Percentiles rank a stretch among this genome's conserved stretches.
These are phyloP conservation scores for Drosophila neutralis DNA, from an alignment of 2,888 invertebrate genomes.

Conservation along the genomic window DNA sequence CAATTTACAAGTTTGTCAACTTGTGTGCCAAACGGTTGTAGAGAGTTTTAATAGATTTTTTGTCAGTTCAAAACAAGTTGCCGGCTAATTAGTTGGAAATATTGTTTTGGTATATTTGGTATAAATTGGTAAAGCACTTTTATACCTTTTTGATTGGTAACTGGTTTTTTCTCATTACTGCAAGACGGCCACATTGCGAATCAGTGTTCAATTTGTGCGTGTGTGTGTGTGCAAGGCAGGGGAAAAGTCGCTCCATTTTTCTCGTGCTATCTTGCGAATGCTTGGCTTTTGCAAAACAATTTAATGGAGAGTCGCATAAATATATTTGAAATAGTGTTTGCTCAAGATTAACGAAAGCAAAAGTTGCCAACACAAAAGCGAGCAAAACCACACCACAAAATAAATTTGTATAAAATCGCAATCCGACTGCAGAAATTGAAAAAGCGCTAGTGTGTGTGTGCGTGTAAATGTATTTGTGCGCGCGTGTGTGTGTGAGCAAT, in stretches of 20 bases:
- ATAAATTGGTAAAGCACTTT: conserved; percentile 4
- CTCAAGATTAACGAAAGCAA: conserved; percentile 24
- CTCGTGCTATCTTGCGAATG: conserved; percentile 71
- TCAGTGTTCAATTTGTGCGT: conserved; percentile 56
- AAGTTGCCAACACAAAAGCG: conserved; percentile 7
- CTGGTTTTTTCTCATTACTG: conserved; percentile 19
- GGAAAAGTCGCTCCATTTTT: conserved; percentile 78
- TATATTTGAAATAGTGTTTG: conserved; percentile 32
- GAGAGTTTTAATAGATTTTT: conserved; percentile 1
- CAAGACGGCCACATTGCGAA: conserved; percentile 40
- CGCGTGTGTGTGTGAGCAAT: conserved; percentile 68
- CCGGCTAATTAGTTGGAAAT: conserved; percentile 50
- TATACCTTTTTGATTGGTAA: not conserved
- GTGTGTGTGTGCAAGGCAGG: conserved; percentile 73
- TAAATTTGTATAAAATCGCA: conserved; percentile 41
- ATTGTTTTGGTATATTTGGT: conserved; percentile 28
- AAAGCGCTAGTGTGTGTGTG: conserved; percentile 35
- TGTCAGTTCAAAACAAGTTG: conserved; percentile 44
- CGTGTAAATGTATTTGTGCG: conserved; percentile 57
- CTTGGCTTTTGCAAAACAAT: conserved; percentile 58
- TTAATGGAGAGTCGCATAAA: conserved; percentile 43
- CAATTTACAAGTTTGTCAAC: not conserved
- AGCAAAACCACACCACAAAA: conserved; percentile 13
- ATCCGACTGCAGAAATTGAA: conserved; percentile 61
- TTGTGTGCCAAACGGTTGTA: not conserved